Conservation (phyloP, 2,888 invertebrate genomes). For the Oscheius myriophilus region DNA sequence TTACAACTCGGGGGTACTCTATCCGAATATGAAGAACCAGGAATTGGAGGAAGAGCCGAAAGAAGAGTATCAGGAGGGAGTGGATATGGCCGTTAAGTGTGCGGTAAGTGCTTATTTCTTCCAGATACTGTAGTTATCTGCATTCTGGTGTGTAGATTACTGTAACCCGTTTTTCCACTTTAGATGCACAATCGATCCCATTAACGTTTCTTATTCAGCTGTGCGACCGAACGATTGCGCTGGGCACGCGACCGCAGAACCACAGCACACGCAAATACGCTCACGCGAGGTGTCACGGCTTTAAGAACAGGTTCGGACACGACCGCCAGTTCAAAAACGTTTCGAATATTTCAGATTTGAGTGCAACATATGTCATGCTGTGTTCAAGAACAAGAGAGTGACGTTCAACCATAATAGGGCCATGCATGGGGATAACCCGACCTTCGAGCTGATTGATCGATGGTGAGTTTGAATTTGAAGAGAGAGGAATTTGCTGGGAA, state of each 20-base stretch:
- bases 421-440: neutral
- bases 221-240: neutral
- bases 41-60: neutral
- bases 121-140: too few species aligned
- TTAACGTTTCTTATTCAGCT: neutral
- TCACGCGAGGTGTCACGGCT: constrained; percentile 12
- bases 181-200: neutral
- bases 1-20: constrained; percentile 6
- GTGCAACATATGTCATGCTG: constrained; percentile 1
- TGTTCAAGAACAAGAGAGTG: constrained; percentile 7
- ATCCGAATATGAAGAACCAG: neutral
- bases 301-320: neutral
- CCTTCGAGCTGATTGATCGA: constrained; percentile 1
- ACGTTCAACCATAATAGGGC: constrained; percentile 4
- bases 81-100: constrained; percentile 8
- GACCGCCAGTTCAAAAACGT: too few species aligned
- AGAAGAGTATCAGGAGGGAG: constrained; percentile 6
- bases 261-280: constrained; percentile 16
- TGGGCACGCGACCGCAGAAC: constrained; percentile 13
- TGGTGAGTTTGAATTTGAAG: constrained; percentile 1
- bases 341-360: neutral
- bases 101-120: neutral
- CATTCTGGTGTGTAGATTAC: too few species aligned
- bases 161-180: too few species aligned
- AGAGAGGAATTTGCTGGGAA: too few species aligned